Evolutionary conservation across 2,113 vertebrate species (phyloP), one percentile per base, ranked within the genome.

Genomic region (Cyanoderma ruficeps): DNA sequence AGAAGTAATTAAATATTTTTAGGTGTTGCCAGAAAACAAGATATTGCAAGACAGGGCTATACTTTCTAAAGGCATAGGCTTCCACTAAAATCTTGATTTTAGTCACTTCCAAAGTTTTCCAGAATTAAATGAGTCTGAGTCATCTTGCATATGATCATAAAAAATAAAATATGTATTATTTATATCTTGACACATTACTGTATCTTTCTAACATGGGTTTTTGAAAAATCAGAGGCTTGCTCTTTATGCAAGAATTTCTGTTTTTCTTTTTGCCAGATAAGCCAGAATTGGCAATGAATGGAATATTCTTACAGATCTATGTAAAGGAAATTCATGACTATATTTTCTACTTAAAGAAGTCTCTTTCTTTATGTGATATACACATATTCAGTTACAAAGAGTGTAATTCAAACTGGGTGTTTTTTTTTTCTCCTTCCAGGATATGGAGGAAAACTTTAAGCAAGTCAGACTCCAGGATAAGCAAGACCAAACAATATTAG

Each of bases 401-500:
- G 5, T 70, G 8, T 78, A 46, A 79, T 75, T 94, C 27, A 68
- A 71, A 57, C 21, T 78, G 47, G 6, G 0, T 10, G 49, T 96
- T 52, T 55, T 55, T 52, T 52, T 96, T 76, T 67, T 76, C 83
- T 92, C 27, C 31, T 93, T 94, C 35, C 33, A 99, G 98, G 97
- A 98, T 42, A 57, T 96, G 22, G 97, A 98, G 68, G 91, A 96
- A 95, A 97, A 97, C 75, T 93, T 98, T 52, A 96, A 95, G 88
- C 74, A 98, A 96, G 93, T 97, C 69, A 96, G 89, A 65, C 83
- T 97, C 60, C 97, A 97, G 75, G 96, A 94, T 33, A 96, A 69
- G 67, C 91, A 97, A 46, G 97, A 98, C 81, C 96, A 84, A 93
- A 96, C 84, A 83, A 65, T 86, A 18, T 69, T 86, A 30, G 89